Conservation (phyloP, 2,888 invertebrate genomes). For the Autographa gamma region DNA sequence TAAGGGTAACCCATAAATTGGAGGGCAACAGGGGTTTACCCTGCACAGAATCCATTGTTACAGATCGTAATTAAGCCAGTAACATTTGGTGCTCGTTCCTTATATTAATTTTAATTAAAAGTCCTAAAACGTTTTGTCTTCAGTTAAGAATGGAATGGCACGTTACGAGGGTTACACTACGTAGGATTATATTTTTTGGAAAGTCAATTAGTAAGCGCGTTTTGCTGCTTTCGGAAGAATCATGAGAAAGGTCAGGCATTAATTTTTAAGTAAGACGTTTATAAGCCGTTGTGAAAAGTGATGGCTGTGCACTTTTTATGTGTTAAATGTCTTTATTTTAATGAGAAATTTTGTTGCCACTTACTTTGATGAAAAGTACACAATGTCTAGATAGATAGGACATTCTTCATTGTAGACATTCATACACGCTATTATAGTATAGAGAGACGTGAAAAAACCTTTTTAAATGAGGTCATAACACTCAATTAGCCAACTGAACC, state of each 20-base stretch:
- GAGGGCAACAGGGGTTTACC: slow-evolving; percentile 62
- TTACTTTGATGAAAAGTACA: no score
- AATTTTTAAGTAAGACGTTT: slow-evolving; percentile 11
- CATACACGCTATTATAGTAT: no score
- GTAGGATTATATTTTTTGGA: slow-evolving; percentile 36
- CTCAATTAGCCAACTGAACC: background rate
- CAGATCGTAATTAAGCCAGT: slow-evolving; percentile 62
- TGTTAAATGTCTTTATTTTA: background rate
- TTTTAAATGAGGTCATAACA: background rate
- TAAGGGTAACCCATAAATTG: slow-evolving; percentile 62
- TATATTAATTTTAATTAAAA: slow-evolving; percentile 61
- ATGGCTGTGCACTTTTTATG: background rate
- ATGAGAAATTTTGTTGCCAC: background rate
- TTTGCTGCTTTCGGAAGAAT: slow-evolving; percentile 20
- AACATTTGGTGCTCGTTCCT: slow-evolving; percentile 58
- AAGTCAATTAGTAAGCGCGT: slow-evolving; percentile 45
- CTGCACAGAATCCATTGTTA: slow-evolving; percentile 50
- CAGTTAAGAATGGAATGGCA: slow-evolving; percentile 48
- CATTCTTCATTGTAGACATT: no score
- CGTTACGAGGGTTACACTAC: slow-evolving; percentile 40
- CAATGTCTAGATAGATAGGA: no score
- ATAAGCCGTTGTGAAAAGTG: slow-evolving; percentile 17
- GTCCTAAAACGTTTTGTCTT: slow-evolving; percentile 57
- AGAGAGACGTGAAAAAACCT: no score
- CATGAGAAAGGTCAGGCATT: slow-evolving; percentile 28